Base-by-base conservation (phyloP, 2,797 vertebrate genomes). In the Tiaroga cobitis region DNA sequence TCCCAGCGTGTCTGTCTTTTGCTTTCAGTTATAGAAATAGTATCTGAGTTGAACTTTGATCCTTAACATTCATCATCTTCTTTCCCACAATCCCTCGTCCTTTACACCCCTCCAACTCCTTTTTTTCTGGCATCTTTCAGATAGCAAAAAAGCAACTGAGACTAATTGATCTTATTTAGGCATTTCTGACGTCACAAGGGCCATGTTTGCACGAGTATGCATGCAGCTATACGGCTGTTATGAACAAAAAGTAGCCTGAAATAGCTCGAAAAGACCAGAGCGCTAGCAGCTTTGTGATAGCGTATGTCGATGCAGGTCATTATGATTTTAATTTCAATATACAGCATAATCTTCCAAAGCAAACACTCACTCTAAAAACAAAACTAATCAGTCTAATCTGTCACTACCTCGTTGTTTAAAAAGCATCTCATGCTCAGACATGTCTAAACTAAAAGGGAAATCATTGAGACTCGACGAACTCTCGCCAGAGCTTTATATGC, bases 31-130 rank as follows among this genome's bases (percentile, higher is more conserved):
- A 59, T 54, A 59, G 32, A 26, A n/a, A 26, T 68, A 63, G 41
- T 85, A 9, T 19, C 88, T 86, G 85, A 86, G 74, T 21, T 87
- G 68, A 87, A 77, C 84, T 89, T 90, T 89, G 83, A 16, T 32
- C 84, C 29, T 51, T 46, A 24, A 69, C 8, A 61, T 65, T 82
- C 41, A 5, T 59, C 34, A 5, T 77, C 51, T 43, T 32, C 29
- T n/a, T 74, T 65, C 70, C 26, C 70, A 74, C 81, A 82, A 82
- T 82, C 56, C 75, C 41, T 26, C 43, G 0, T 75, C 41, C n/a
- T 46, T 75, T 70, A 65, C 81, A 51, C 70, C 6, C 70, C 32
- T 61, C 41, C 13, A 24, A 34, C 32, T 37, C 43, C 18, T 26
- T 43, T 43, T 37, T 49, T 43, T 29, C 37, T 19, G 41, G 11